A percentile compares a stretch with the other conserved stretches of the same genome.
Evolutionary conservation across 2,113 vertebrate genomes (phyloP).

Genomic region (Tyrannus savana): DNA sequence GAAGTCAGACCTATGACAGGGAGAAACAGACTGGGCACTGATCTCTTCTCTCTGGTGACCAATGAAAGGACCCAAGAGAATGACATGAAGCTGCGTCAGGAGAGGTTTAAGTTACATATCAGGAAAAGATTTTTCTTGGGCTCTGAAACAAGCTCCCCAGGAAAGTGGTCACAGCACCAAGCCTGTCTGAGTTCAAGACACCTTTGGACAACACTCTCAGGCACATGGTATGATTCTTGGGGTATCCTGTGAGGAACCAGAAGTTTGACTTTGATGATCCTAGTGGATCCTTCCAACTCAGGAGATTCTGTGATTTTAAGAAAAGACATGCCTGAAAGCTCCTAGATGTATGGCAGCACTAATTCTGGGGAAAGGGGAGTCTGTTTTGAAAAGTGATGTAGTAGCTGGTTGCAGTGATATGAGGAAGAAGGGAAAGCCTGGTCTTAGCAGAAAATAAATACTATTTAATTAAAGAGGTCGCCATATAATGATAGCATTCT

Average conservation of each 20-base stretch:
- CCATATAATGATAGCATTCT: not conserved
- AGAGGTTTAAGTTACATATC: not conserved
- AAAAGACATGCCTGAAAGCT: not conserved
- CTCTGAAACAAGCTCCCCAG: too few species aligned
- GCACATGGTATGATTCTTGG: not conserved
- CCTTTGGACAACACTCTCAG: rapidly evolving
- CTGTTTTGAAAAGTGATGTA: not conserved
- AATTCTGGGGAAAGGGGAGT: not conserved
- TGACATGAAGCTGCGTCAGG: not conserved
- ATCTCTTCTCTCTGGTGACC: not conserved
- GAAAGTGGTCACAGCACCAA: not conserved
- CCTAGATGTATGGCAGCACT: not conserved
- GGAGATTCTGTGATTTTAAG: not conserved
- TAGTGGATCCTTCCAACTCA: not conserved
- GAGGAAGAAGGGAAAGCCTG: not conserved
- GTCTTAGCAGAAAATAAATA: not conserved
- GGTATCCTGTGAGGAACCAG: not conserved
- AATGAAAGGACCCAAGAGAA: not conserved
- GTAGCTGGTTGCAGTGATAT: not conserved
- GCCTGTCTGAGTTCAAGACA: not conserved
- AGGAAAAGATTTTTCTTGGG: not conserved
- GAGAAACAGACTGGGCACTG: not conserved
- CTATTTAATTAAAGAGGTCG: not conserved
- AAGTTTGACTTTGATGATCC: not conserved
- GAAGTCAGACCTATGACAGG: too few species aligned